Conservation (phyloP, 2,888 invertebrate species). For the Coelopa pilipes region DNA sequence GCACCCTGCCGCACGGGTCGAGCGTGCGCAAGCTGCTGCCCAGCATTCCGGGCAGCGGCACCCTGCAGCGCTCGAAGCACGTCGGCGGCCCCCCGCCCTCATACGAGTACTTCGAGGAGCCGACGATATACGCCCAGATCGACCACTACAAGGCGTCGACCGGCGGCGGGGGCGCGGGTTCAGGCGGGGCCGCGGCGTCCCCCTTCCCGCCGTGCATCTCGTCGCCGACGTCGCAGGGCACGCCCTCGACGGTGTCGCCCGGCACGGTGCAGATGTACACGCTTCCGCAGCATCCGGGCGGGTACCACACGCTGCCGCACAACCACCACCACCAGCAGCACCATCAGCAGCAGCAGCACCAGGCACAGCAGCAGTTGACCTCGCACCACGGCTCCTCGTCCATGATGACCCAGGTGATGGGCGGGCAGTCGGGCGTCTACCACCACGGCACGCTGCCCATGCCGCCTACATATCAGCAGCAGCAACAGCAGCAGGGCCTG, state of each 20-base stretch:
- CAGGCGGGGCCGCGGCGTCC: no score
- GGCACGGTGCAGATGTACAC: conserved; percentile 66
- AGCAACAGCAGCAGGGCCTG: conserved; percentile 56
- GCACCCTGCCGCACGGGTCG: conserved; percentile 59
- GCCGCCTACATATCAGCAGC: conserved; percentile 62
- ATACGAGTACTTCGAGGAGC: conserved; percentile 71
- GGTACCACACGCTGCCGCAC: conserved; percentile 65
- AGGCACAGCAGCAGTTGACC: conserved; percentile 39
- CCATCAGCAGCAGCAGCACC: conserved; percentile 47
- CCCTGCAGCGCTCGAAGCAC: conserved; percentile 56
- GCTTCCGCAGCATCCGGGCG: conserved; percentile 64
- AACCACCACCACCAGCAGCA: conserved; percentile 61
- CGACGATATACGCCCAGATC: conserved; percentile 80
- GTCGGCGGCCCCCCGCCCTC: conserved; percentile 56
- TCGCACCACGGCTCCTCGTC: conserved; percentile 52
- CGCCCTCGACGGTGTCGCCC: conserved; percentile 64
- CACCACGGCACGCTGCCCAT: conserved; percentile 56
- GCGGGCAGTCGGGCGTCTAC: conserved; percentile 47
- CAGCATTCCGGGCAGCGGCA: conserved; percentile 59
- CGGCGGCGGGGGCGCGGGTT: no score
- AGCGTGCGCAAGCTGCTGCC: conserved; percentile 62
- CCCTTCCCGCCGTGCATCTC: conserved; percentile 68
- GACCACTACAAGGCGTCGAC: conserved; percentile 71
- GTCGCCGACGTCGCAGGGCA: conserved; percentile 65
- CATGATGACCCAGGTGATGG: conserved; percentile 59